Conservation (phyloP, 2,113 vertebrate species). For the human (Homo sapiens) region DNA sequence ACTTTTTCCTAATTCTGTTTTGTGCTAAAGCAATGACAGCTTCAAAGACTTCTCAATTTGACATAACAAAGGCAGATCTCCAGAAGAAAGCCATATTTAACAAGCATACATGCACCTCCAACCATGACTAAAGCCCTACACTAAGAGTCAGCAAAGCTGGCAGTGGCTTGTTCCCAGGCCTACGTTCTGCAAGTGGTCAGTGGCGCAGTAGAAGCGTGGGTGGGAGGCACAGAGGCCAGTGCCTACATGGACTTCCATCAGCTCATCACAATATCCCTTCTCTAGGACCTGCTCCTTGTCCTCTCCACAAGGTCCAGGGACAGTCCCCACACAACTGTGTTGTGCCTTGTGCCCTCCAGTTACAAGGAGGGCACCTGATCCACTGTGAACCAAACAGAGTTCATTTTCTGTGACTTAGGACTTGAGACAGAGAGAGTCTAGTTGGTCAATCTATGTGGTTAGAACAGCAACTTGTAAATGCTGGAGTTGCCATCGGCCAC, state of each 20-base stretch:
- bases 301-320: not conserved
- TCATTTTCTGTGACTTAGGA: not conserved
- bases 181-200: not conserved
- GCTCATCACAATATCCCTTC: not conserved
- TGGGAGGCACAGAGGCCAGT: fast-evolving
- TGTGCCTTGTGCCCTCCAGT: not conserved
- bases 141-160: not conserved
- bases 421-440: not conserved
- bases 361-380: not conserved
- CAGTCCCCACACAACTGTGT: too few relatives aligned
- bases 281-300: not conserved
- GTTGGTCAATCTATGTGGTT: not conserved
- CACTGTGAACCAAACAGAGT: not conserved
- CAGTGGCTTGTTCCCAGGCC: not conserved
- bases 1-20: not conserved
- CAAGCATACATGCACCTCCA: not conserved
- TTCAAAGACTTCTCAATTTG: not conserved
- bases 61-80: not conserved
- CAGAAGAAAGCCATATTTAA: not conserved
- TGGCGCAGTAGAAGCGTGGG: fast-evolving
- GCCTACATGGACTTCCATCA: not conserved
- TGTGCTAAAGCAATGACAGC: not conserved
- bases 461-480: not conserved
- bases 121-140: not conserved
- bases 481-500: not conserved